Evolutionary conservation across 2,888 invertebrate genomes (phyloP).

Genomic region (Lobophora halterata): DNA sequence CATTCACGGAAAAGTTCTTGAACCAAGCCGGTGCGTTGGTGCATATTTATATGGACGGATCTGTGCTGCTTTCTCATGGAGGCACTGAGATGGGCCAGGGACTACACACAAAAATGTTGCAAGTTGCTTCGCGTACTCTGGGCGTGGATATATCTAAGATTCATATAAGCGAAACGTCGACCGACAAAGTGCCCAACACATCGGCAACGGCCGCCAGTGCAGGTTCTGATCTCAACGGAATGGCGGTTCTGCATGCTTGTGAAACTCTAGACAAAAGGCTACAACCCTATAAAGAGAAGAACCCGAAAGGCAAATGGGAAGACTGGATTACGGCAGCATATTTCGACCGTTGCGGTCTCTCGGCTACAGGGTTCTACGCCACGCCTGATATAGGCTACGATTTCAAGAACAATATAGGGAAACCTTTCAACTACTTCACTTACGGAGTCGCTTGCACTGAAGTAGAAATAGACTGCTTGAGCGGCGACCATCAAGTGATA

Average conservation of each 20-base stretch:
- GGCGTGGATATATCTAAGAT: slow-evolving; percentile 86
- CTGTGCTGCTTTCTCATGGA: slow-evolving; percentile 92
- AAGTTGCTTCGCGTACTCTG: slow-evolving; percentile 89
- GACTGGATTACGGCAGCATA: slow-evolving; percentile 91
- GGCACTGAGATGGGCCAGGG: slow-evolving; percentile 99
- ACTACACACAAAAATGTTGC: slow-evolving; percentile 96
- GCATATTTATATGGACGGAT: slow-evolving; percentile 93
- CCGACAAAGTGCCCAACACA: slow-evolving; percentile 95
- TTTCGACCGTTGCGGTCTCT: slow-evolving; percentile 87
- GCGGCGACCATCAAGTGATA: slow-evolving; percentile 94
- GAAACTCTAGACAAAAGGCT: slow-evolving; percentile 86
- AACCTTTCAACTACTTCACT: slow-evolving; percentile 91
- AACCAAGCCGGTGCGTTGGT: slow-evolving; percentile 95
- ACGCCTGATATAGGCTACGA: slow-evolving; percentile 88
- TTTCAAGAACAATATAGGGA: slow-evolving; percentile 85
- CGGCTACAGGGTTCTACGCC: slow-evolving; percentile 91
- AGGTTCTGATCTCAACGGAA: slow-evolving; percentile 94
- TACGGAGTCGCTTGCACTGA: slow-evolving; percentile 93
- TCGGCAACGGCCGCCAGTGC: slow-evolving; percentile 94
- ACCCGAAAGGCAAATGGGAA: slow-evolving; percentile 91
- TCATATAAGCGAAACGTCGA: slow-evolving; percentile 90
- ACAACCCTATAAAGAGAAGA: slow-evolving; percentile 85
- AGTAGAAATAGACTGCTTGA: slow-evolving; percentile 96
- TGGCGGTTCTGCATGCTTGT: slow-evolving; percentile 94
- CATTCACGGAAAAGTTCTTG: slow-evolving; percentile 87